phyloP scores from a whole-genome alignment of 2,888 invertebrate genomes.

The Hymenopus coronatus region DNA sequence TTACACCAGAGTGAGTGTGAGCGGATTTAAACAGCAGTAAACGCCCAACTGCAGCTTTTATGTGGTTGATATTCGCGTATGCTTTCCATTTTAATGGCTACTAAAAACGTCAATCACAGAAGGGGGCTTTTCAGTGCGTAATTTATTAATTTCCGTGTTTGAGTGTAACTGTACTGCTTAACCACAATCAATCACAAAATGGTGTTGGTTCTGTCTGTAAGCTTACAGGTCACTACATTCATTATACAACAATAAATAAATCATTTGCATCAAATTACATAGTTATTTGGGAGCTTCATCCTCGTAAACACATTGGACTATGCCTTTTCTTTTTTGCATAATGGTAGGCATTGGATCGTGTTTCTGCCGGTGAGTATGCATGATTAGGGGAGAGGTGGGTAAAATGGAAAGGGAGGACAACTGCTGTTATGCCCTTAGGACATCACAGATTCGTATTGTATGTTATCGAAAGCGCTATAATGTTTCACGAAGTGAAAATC shows the following conservation, averaged over 20 bases:
- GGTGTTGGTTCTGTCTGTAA: background rate
- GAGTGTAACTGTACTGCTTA: background rate
- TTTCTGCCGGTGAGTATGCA: no score
- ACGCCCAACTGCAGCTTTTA: background rate
- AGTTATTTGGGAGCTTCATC: background rate
- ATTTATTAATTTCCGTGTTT: background rate
- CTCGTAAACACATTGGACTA: no score
- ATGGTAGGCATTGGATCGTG: no score
- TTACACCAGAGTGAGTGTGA: background rate
- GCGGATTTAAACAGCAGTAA: background rate
- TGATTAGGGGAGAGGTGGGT: no score
- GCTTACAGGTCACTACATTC: background rate
- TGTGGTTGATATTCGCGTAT: background rate
- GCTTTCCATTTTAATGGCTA: background rate
- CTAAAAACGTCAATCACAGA: background rate
- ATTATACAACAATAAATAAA: background rate
- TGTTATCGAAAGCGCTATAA: no score
- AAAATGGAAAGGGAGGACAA: no score
- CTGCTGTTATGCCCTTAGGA: no score
- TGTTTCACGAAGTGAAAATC: no score
- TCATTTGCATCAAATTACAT: background rate
- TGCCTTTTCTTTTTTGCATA: no score
- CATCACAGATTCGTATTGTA: no score
- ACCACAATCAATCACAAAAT: background rate
- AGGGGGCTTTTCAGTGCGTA: background rate